Percentiles rank a stretch among this genome's conserved stretches.
phyloP scores from a whole-genome alignment of 2,888 invertebrate genomes.

The Dorcus hopei region DNA sequence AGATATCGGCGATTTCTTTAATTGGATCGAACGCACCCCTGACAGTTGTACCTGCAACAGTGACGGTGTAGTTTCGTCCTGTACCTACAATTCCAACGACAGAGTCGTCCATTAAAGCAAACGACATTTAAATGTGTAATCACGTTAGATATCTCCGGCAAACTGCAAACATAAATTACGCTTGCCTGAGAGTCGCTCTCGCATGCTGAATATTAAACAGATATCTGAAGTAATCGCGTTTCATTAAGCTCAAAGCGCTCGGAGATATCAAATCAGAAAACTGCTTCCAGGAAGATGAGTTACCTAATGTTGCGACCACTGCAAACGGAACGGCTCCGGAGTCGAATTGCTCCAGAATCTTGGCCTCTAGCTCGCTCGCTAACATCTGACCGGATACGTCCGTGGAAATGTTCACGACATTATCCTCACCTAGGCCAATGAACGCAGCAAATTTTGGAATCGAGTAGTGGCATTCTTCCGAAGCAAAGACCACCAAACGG shows the following conservation, averaged over 20 bases:
- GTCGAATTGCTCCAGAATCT: slow-evolving; percentile 41
- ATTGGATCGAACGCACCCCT: slow-evolving; percentile 59
- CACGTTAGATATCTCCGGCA: too few relatives aligned
- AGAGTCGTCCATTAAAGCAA: not conserved
- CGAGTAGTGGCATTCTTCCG: slow-evolving; percentile 62
- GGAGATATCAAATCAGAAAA: slow-evolving; percentile 18
- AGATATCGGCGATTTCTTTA: slow-evolving; percentile 52
- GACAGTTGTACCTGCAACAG: slow-evolving; percentile 50
- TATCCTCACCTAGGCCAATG: slow-evolving; percentile 58
- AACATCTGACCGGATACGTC: slow-evolving; percentile 49
- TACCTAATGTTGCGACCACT: slow-evolving; percentile 51
- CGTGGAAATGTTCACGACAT: slow-evolving; percentile 52
- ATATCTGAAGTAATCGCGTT: slow-evolving; percentile 14
- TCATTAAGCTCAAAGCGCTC: slow-evolving; percentile 17
- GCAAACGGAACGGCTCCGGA: slow-evolving; percentile 47
- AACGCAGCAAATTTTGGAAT: slow-evolving; percentile 57
- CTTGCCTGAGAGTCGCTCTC: too few relatives aligned
- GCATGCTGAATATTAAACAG: slow-evolving; percentile 9
- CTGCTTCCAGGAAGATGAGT: slow-evolving; percentile 13
- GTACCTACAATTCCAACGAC: not conserved
- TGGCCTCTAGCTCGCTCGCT: slow-evolving; percentile 39
- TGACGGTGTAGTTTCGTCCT: not conserved
- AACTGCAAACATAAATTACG: too few relatives aligned
- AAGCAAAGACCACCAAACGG: slow-evolving; percentile 52
- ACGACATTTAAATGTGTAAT: too few relatives aligned